Conservation (phyloP, 2,113 vertebrate genomes). For the Leptobrachium ailaonicum region DNA sequence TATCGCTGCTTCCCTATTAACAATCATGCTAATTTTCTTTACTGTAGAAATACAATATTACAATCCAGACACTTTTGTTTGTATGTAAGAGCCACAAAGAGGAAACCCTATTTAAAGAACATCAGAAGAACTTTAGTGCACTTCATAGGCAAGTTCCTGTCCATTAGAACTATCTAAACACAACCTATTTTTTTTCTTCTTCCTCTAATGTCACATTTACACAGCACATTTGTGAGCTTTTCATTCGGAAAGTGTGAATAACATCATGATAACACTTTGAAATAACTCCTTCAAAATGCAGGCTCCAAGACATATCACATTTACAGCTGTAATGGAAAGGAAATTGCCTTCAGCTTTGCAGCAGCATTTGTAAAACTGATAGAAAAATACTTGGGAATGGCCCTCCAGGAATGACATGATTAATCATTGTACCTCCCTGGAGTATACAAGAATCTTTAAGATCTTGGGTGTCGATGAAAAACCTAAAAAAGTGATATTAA, state of each 20-base stretch:
- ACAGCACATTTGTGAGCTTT: slow-evolving; percentile 34
- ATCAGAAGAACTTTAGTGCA: background rate
- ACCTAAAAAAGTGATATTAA: no score
- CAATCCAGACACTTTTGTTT: background rate
- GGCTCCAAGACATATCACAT: slow-evolving; percentile 45
- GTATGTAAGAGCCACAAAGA: background rate
- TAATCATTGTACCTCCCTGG: slow-evolving; percentile 23
- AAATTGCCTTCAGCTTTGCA: slow-evolving; percentile 46
- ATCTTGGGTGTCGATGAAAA: background rate
- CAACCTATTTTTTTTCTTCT: slow-evolving; percentile 12
- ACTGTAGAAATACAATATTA: no score
- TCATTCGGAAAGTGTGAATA: slow-evolving; percentile 50
- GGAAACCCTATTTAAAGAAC: no score
- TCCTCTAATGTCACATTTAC: slow-evolving; percentile 35
- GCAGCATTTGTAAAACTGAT: slow-evolving; percentile 31
- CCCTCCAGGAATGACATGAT: slow-evolving; percentile 40
- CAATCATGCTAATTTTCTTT: no score
- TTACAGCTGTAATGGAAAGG: slow-evolving; percentile 50
- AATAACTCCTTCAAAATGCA: slow-evolving; percentile 45
- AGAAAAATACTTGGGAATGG: slow-evolving; percentile 28
- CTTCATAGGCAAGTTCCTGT: slow-evolving; percentile 9
- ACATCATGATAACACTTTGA: slow-evolving; percentile 49
- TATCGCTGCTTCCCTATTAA: no score
- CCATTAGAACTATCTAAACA: slow-evolving; percentile 29
- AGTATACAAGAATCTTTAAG: slow-evolving; percentile 6